These are phyloP conservation scores for Brachystomella parvula DNA, from an alignment of 1,140 invertebrate species.

Conservation along the genomic window DNA sequence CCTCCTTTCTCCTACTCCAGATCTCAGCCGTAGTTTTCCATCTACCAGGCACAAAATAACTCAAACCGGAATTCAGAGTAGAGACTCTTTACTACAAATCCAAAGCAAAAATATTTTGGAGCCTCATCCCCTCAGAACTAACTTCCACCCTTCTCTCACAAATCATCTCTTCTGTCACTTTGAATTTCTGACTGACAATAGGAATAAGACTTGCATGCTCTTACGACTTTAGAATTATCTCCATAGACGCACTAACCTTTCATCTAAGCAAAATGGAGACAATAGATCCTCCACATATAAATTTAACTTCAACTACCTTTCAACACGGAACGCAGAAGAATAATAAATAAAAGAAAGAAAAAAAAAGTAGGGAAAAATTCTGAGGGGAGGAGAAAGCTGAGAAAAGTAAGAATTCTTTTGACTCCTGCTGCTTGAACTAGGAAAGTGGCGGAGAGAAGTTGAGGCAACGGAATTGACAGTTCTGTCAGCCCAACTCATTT, in stretches of 20 bases:
- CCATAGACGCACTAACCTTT: not conserved
- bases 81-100: not conserved
- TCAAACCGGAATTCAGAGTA: slow-evolving; percentile 3
- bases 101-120: not conserved
- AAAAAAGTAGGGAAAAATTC: not conserved
- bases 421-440: not conserved
- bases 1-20: not conserved
- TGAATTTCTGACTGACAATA: slow-evolving; percentile 11
- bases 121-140: slow-evolving; percentile 7
- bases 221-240: not conserved
- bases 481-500: slow-evolving; percentile 29
- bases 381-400: not conserved
- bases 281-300: slow-evolving; percentile 11
- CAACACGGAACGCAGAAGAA: not conserved
- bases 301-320: not conserved
- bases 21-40: not conserved
- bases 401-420: slow-evolving; percentile 9
- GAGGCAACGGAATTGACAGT: slow-evolving; percentile 25
- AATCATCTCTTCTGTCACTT: slow-evolving; percentile 11
- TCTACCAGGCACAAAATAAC: too few species aligned
- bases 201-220: slow-evolving; percentile 6
- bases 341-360: not conserved
- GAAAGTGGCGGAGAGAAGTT: not conserved
- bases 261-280: not conserved
- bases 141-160: slow-evolving; percentile 11